Evolutionary conservation across 2,113 vertebrate species (phyloP).

Genomic region (Syngnathus typhle): DNA sequence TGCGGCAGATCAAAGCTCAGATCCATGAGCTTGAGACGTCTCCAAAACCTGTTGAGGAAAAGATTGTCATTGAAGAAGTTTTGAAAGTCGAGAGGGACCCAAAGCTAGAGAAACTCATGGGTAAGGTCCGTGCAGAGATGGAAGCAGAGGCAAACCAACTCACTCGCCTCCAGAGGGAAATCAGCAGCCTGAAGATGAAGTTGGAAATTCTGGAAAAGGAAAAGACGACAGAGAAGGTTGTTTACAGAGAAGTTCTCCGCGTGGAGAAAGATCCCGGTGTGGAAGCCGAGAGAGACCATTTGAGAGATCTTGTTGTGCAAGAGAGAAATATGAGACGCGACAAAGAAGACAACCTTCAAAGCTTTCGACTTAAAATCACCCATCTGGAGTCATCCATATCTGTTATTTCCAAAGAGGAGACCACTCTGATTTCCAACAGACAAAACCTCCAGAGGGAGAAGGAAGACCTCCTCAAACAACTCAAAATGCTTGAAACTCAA

Average conservation of each 20-base stretch:
- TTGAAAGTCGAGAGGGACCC: slow-evolving; percentile 90
- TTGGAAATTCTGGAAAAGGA: slow-evolving; percentile 81
- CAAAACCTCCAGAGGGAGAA: slow-evolving; percentile 73
- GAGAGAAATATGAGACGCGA: slow-evolving; percentile 74
- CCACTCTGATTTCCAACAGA: slow-evolving; percentile 60
- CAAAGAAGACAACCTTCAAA: slow-evolving; percentile 73
- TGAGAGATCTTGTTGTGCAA: slow-evolving; percentile 75
- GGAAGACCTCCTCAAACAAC: slow-evolving; percentile 69
- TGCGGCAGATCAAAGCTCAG: slow-evolving; percentile 77
- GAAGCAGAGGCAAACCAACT: slow-evolving; percentile 74
- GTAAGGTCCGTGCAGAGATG: slow-evolving; percentile 67
- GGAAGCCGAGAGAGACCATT: slow-evolving; percentile 77
- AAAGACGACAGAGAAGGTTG: slow-evolving; percentile 83
- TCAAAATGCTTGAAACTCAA: slow-evolving; percentile 75
- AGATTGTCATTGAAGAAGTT: slow-evolving; percentile 89
- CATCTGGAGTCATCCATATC: slow-evolving; percentile 71
- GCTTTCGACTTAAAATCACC: slow-evolving; percentile 69
- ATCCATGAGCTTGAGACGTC: slow-evolving; percentile 81
- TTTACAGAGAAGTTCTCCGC: slow-evolving; percentile 91
- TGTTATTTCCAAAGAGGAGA: slow-evolving; percentile 75
- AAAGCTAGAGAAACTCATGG: slow-evolving; percentile 75
- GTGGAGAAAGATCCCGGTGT: slow-evolving; percentile 85
- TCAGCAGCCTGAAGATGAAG: slow-evolving; percentile 76
- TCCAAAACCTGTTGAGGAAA: slow-evolving; percentile 78
- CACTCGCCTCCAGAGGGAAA: slow-evolving; percentile 77